These are phyloP conservation scores for Paelopatides confundens DNA, from an alignment of 53 echinoderm and acorn worm species.

Conservation along the genomic window DNA sequence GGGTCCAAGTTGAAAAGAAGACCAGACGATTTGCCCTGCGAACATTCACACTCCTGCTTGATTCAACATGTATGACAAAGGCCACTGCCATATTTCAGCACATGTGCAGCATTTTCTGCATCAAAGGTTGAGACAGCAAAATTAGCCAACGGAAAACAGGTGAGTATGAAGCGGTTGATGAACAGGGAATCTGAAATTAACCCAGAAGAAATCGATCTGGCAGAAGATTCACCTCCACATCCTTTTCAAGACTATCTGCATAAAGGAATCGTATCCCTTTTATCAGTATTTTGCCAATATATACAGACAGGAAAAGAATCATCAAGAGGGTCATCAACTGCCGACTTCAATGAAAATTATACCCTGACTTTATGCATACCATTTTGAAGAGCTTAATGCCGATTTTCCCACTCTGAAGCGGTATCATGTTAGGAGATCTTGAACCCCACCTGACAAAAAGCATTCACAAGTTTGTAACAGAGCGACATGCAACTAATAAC, in stretches of 20 bases:
- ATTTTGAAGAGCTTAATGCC: not conserved
- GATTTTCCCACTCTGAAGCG: not conserved
- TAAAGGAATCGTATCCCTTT: not conserved
- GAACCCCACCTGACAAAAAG: not conserved
- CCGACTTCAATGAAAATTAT: not conserved
- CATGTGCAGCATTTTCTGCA: not conserved
- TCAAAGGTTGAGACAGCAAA: not conserved
- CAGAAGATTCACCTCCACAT: too few species aligned
- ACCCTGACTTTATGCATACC: not conserved
- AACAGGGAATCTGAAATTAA: too few species aligned
- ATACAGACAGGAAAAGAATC: too few species aligned
- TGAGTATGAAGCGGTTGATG: too few species aligned
- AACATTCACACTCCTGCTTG: not conserved
- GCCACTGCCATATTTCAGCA: not conserved
- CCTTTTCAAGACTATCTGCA: not conserved
- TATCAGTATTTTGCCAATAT: not conserved
- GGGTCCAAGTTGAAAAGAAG: not conserved
- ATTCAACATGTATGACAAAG: too few species aligned
- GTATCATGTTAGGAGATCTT: not conserved
- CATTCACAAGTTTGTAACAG: too few species aligned
- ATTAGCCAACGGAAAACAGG: not conserved
- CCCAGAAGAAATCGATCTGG: too few species aligned
- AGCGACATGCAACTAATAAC: not conserved
- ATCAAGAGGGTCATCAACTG: too few species aligned
- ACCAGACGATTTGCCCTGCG: not conserved